phyloP scores from a whole-genome alignment of 1,140 invertebrate genomes.

The Pachyrhynchus sulphureomaculatus region DNA sequence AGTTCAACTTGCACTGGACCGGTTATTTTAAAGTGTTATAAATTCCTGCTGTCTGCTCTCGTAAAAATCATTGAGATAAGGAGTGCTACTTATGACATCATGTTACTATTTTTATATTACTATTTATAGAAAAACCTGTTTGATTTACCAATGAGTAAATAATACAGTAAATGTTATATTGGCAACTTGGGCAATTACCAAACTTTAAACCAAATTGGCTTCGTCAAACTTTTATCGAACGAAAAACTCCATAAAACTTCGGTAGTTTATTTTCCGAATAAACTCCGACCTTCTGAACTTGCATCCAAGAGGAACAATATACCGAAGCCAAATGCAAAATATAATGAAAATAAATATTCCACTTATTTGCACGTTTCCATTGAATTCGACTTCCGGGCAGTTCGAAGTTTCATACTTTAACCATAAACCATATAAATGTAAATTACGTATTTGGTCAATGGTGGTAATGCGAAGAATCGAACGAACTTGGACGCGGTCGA shows the following conservation, averaged over 20 bases:
- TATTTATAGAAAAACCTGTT: too few relatives aligned
- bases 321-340: conserved; percentile 19
- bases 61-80: too few relatives aligned
- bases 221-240: not conserved
- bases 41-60: too few relatives aligned
- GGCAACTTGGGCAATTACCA: too few relatives aligned
- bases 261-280: conserved; percentile 12
- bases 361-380: conserved; percentile 35
- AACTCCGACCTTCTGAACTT: conserved; percentile 23
- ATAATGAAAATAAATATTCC: conserved; percentile 36
- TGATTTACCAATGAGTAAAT: too few relatives aligned
- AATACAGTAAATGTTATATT: too few relatives aligned
- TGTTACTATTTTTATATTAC: too few relatives aligned
- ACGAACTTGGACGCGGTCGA: conserved; percentile 26
- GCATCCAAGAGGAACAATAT: conserved; percentile 18
- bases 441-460: conserved; percentile 34
- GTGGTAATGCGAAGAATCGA: conserved; percentile 29
- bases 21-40: too few relatives aligned
- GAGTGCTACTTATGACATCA: too few relatives aligned
- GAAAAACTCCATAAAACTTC: conserved; percentile 19
- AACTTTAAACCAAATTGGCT: conserved; percentile 3
- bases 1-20: too few relatives aligned
- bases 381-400: conserved; percentile 26
- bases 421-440: conserved; percentile 35
- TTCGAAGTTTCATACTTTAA: conserved; percentile 29